Conservation (phyloP, 2,113 vertebrate species). For the Noctilio leporinus region DNA sequence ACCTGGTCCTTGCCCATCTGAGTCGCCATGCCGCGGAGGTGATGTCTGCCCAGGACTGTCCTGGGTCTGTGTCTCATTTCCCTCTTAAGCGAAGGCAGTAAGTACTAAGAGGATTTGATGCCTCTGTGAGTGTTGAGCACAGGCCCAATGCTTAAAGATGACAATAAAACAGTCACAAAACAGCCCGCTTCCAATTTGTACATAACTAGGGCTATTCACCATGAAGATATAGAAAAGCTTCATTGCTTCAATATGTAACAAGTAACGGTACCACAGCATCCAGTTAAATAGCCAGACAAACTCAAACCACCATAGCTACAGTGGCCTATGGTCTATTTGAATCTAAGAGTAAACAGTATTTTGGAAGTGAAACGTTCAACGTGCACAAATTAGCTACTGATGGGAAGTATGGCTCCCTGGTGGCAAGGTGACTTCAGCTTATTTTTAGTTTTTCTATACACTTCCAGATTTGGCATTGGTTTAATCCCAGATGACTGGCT, state of each 20-base stretch:
- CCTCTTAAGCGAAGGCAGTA: neutral
- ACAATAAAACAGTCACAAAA: neutral
- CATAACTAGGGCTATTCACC: neutral
- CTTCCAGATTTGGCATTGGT: slow-evolving; percentile 16
- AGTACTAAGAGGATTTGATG: neutral
- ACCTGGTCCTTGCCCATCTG: neutral
- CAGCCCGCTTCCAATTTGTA: neutral
- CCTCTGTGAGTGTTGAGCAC: neutral
- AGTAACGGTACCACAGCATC: neutral
- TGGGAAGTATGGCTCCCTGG: neutral
- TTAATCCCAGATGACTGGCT: neutral
- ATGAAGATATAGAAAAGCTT: neutral
- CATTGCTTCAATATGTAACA: slow-evolving; percentile 22
- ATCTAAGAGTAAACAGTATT: neutral
- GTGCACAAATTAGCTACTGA: neutral
- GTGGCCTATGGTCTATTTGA: neutral
- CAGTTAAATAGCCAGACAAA: neutral
- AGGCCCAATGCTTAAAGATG: neutral
- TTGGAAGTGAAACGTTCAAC: neutral
- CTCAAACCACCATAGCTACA: neutral
- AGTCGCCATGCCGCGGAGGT: neutral
- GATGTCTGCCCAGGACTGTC: neutral
- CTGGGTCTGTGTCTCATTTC: neutral
- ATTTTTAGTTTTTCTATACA: neutral
- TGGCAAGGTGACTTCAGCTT: neutral